Conservation (phyloP, 1,140 invertebrate genomes). For the Chrysomallon squamiferum region DNA sequence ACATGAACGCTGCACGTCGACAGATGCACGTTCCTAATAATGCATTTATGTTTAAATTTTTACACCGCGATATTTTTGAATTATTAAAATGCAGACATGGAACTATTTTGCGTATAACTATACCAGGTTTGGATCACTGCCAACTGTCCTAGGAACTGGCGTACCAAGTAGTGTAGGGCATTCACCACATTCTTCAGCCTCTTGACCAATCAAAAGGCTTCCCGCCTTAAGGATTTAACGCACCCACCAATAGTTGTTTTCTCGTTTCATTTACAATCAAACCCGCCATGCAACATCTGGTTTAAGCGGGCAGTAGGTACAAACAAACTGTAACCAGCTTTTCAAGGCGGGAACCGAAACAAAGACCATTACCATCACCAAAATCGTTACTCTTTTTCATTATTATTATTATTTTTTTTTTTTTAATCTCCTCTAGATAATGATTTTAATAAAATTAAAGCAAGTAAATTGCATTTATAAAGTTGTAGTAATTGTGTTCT, state of each 20-base stretch:
- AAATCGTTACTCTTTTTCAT: no score
- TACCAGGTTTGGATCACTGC: slow-evolving; percentile 20
- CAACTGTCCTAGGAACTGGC: slow-evolving; percentile 13
- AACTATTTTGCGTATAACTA: slow-evolving; percentile 31
- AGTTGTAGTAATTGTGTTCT: no score
- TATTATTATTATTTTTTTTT: no score
- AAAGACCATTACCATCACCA: neutral
- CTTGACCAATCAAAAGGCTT: slow-evolving; percentile 42
- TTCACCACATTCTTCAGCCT: slow-evolving; percentile 34
- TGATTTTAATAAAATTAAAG: no score
- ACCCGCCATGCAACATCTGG: neutral
- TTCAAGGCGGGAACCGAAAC: slow-evolving; percentile 1
- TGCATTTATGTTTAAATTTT: no score
- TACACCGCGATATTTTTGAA: no score
- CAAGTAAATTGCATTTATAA: no score
- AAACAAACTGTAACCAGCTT: slow-evolving; percentile 3
- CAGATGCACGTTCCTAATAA: no score
- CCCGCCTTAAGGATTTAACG: slow-evolving; percentile 31
- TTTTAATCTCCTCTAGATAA: no score
- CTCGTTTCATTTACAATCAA: neutral
- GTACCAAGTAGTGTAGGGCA: slow-evolving; percentile 22
- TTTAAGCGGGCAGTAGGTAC: slow-evolving; percentile 16
- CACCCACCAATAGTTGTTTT: slow-evolving; percentile 17
- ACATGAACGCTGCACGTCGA: neutral
- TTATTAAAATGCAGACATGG: slow-evolving; percentile 28